These are phyloP conservation scores for Camponotus floridanus DNA, from an alignment of 1,140 invertebrate species.

Conservation along the genomic window DNA sequence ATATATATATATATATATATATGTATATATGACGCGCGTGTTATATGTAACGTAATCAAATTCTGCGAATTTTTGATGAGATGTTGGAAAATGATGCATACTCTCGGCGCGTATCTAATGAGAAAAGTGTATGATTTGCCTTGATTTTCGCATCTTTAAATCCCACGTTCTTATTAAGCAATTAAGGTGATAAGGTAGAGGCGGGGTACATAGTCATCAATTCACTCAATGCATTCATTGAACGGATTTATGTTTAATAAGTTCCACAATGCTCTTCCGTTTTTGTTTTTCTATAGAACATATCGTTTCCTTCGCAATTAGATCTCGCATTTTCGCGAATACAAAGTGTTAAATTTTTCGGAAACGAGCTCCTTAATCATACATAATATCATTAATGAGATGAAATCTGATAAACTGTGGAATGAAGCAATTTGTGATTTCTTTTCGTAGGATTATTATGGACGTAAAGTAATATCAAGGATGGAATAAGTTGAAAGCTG, in stretches of 20 bases:
- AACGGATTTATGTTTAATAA: not conserved
- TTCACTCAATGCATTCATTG: slow-evolving; percentile 1
- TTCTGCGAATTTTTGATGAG: not conserved
- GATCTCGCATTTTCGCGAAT: not conserved
- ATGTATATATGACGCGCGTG: not conserved
- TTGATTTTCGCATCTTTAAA: not conserved
- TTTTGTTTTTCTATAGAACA: too few species aligned
- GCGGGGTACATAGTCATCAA: not conserved
- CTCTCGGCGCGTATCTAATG: not conserved
- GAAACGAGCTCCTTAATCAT: not conserved
- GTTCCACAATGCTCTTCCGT: not conserved
- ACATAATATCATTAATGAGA: not conserved
- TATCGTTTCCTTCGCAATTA: not conserved
- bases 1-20: too few species aligned
- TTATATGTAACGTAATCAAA: not conserved
- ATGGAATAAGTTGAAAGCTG: slow-evolving; percentile 55
- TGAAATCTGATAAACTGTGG: not conserved
- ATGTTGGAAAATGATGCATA: not conserved
- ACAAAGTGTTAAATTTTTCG: not conserved
- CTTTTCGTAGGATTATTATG: slow-evolving; percentile 70
- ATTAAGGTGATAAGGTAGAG: not conserved
- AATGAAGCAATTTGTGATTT: slow-evolving; percentile 28
- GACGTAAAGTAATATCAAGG: slow-evolving; percentile 59
- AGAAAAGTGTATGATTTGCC: not conserved
- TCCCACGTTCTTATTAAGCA: not conserved